phyloP scores from a whole-genome alignment of 2,113 vertebrate species.

The Chaenogobius annularis region DNA sequence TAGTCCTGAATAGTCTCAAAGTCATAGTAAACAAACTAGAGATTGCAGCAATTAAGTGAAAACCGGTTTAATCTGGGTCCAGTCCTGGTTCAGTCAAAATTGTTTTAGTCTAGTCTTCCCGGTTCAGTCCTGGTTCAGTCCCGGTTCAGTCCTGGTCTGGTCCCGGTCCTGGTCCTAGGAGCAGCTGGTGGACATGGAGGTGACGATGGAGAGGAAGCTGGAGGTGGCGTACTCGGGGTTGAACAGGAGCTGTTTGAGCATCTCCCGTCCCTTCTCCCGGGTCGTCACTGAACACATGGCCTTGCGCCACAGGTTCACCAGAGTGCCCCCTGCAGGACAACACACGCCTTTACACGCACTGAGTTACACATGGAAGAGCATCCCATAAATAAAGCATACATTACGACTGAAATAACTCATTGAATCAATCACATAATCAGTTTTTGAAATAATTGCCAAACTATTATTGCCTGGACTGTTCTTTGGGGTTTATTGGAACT shows the following conservation, averaged over 20 bases:
- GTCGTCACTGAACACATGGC: constrained; percentile 69
- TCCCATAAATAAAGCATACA: no score
- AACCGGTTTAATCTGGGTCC: no score
- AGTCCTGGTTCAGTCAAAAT: no score
- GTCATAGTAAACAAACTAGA: no score
- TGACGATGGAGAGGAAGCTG: constrained; percentile 57
- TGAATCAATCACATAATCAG: no score
- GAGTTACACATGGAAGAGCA: background rate
- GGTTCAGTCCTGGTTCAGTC: background rate
- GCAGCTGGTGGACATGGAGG: constrained; percentile 50
- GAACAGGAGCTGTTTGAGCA: constrained; percentile 62
- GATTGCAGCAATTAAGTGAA: no score
- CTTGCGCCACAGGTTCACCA: constrained; percentile 51
- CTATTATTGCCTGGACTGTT: no score
- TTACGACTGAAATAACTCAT: no score
- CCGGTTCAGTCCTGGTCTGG: background rate
- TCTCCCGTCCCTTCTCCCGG: constrained; percentile 58
- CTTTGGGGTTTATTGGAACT: no score
- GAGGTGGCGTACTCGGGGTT: constrained; percentile 42
- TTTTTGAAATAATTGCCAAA: no score
- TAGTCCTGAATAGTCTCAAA: no score
- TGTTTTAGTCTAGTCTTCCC: no score
- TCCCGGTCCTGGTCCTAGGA: background rate
- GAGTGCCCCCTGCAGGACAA: constrained; percentile 35
- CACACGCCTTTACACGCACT: background rate